These are phyloP conservation scores for Sclerurus mexicanus DNA, from an alignment of 2,113 vertebrate genomes.

Conservation along the genomic window DNA sequence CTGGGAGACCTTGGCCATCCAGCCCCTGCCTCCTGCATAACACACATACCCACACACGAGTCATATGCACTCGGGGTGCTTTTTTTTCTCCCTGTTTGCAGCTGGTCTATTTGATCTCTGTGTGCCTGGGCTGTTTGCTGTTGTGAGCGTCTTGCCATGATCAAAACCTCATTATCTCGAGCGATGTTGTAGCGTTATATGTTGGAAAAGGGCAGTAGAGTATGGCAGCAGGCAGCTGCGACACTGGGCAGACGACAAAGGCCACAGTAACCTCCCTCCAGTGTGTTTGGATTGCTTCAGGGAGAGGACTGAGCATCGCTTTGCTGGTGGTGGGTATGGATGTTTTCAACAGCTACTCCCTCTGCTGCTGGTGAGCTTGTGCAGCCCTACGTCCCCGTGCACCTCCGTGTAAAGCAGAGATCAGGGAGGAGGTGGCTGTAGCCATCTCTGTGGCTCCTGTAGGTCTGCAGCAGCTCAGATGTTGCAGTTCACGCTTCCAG, in stretches of 20 bases:
- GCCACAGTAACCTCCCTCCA: not conserved
- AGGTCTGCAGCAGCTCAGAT: not conserved
- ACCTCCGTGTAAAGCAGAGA: not conserved
- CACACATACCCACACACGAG: not conserved
- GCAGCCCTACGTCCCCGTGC: not conserved
- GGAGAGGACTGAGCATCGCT: not conserved
- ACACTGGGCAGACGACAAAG: not conserved
- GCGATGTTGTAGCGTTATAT: not conserved
- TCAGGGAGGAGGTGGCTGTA: rapidly evolving
- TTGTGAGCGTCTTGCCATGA: not conserved
- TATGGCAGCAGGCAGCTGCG: not conserved
- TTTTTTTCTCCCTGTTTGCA: not conserved
- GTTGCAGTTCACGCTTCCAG: not conserved
- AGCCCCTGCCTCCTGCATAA: slow-evolving; percentile 30
- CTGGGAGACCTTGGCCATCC: slow-evolving; percentile 38
- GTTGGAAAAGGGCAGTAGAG: slow-evolving; percentile 4
- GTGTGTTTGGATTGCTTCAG: not conserved
- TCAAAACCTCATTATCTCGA: slow-evolving; percentile 25
- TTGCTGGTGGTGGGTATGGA: not conserved
- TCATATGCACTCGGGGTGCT: not conserved
- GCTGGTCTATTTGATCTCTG: slow-evolving; percentile 68
- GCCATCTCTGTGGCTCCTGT: not conserved
- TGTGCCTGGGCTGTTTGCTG: slow-evolving; percentile 34
- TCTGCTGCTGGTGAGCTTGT: not conserved
- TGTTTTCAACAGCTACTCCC: not conserved